Conservation (phyloP, 2,797 vertebrate genomes). For the Acipenser ruthenus region DNA sequence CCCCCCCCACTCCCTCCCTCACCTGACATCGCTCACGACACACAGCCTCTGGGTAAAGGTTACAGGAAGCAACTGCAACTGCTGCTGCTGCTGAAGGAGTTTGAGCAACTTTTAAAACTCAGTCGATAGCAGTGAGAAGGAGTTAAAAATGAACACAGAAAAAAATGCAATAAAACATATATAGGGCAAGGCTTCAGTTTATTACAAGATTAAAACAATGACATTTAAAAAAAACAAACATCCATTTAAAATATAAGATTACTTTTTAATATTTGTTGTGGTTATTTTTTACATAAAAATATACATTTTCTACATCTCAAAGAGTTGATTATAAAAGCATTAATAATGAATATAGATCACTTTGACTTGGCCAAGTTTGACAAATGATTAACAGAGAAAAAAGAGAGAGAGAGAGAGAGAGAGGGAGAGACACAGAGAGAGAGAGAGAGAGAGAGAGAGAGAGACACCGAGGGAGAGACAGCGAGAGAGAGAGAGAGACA, state of each 20-base stretch:
- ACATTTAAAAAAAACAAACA: too few relatives aligned
- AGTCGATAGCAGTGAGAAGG: too few relatives aligned
- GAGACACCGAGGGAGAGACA: not conserved
- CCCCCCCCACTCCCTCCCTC: not conserved
- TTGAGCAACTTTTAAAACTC: too few relatives aligned
- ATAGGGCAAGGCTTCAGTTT: too few relatives aligned
- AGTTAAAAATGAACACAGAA: too few relatives aligned
- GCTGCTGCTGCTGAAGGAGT: not conserved
- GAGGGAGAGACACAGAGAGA: not conserved
- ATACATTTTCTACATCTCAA: not conserved
- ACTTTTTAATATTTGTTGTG: not conserved
- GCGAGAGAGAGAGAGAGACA: not conserved
- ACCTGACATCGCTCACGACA: not conserved
- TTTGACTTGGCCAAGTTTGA: not conserved
- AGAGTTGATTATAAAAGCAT: not conserved
- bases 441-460: constrained; percentile 5
- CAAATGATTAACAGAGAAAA: not conserved
- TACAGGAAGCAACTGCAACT: not conserved
- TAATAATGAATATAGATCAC: not conserved
- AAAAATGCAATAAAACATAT: too few relatives aligned
- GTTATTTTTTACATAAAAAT: not conserved
- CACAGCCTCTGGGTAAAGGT: not conserved
- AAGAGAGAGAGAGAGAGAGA: constrained; percentile 12
- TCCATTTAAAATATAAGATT: too few relatives aligned
- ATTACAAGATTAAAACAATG: too few relatives aligned